Percentiles rank a stretch among this genome's conserved stretches.
Conservation (phyloP, 92 coral and sea anemone species). For the Palythoa caribaeorum region DNA sequence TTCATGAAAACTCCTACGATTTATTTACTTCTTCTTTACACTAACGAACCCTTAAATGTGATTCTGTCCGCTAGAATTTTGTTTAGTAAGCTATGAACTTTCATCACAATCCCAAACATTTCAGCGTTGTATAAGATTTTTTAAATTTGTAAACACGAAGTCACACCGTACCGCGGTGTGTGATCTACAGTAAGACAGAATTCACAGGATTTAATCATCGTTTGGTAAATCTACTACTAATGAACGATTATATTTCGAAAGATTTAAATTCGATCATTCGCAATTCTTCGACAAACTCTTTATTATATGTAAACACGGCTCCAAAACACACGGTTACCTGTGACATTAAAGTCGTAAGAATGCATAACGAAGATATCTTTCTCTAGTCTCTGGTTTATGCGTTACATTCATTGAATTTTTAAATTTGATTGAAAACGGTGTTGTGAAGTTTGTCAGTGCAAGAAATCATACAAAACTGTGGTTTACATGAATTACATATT, state of each 20-base stretch:
- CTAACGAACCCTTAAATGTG: not conserved
- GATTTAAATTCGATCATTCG: slow-evolving; percentile 37
- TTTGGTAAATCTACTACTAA: not conserved
- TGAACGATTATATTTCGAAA: not conserved
- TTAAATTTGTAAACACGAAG: slow-evolving; percentile 31
- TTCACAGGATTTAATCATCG: not conserved
- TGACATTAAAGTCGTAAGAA: slow-evolving; percentile 37
- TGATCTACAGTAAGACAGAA: not conserved
- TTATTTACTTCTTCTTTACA: slow-evolving; percentile 7
- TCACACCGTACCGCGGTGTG: not conserved
- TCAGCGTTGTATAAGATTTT: not conserved
- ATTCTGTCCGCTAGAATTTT: not conserved
- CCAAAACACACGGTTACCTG: slow-evolving; percentile 21
- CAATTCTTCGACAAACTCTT: slow-evolving; percentile 14
- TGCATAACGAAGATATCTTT: slow-evolving; percentile 43
- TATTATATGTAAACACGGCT: slow-evolving; percentile 40
- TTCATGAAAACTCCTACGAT: slow-evolving; percentile 11
- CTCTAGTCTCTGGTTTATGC: not conserved
- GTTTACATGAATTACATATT: not conserved
- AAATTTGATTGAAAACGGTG: not conserved
- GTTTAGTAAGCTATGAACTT: not conserved
- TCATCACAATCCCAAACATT: slow-evolving; percentile 16
- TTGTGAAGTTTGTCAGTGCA: not conserved
- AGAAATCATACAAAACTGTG: not conserved
- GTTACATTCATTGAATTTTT: not conserved